Conservation (phyloP, 2,113 vertebrate species). For the Chrysochloris asiatica region DNA sequence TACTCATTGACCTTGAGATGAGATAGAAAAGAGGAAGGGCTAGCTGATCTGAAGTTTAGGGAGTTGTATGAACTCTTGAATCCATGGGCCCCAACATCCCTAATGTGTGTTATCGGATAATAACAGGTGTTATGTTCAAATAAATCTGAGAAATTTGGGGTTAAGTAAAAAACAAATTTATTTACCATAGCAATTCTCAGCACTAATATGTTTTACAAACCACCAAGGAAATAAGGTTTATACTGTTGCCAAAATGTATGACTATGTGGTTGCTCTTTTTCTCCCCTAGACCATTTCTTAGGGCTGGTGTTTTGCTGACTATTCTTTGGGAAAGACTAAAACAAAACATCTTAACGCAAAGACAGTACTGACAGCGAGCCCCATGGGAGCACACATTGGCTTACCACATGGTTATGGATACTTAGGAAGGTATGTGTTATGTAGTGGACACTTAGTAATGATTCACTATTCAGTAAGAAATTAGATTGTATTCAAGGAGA, state of each 20-base stretch:
- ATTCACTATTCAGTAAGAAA: not conserved
- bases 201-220: not conserved
- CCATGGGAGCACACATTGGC: not conserved
- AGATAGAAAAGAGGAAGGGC: no score
- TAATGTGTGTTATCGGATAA: not conserved
- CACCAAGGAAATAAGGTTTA: not conserved
- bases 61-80: no score
- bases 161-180: not conserved
- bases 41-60: no score
- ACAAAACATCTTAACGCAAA: not conserved
- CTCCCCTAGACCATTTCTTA: not conserved
- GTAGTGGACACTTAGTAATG: no score
- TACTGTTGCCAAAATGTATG: not conserved
- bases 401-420: not conserved
- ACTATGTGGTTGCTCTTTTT: not conserved
- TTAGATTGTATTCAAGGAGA: not conserved
- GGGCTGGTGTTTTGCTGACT: not conserved
- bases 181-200: not conserved
- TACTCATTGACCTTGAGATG: no score
- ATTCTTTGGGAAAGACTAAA: not conserved
- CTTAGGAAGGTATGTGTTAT: not conserved
- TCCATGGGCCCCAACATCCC: not conserved
- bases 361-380: not conserved
- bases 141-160: not conserved
- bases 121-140: slow-evolving; percentile 1